A percentile compares a stretch with the other conserved stretches of the same genome.
Conservation (phyloP, 1,140 invertebrate genomes). For the Carposina sasakii region DNA sequence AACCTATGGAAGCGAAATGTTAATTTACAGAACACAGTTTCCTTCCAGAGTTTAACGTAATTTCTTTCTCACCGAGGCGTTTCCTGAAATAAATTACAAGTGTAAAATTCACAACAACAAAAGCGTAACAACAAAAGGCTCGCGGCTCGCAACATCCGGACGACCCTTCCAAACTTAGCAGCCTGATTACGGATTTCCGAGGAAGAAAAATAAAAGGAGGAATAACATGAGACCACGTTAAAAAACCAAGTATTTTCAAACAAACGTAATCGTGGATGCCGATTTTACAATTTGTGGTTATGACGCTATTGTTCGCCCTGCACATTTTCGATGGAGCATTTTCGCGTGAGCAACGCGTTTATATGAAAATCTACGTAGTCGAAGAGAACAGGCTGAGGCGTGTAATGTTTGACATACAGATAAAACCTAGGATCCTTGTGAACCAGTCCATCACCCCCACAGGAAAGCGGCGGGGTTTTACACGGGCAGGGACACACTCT, state of each 20-base stretch:
- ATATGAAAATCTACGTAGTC: conserved; percentile 64
- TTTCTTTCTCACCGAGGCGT: conserved; percentile 68
- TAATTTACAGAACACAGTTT: conserved; percentile 71
- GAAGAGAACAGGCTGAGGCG: conserved; percentile 52
- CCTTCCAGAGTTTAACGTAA: conserved; percentile 67
- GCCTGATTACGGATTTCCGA: conserved; percentile 71
- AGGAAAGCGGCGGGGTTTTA: conserved; percentile 18
- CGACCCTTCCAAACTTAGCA: conserved; percentile 69
- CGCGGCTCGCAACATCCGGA: conserved; percentile 67
- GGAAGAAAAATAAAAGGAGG: conserved; percentile 61
- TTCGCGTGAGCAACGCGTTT: conserved; percentile 47
- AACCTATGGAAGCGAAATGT: conserved; percentile 52
- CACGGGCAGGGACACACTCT: conserved; percentile 23
- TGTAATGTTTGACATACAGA: conserved; percentile 57
- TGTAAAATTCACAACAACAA: conserved; percentile 72
- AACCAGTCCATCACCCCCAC: conserved; percentile 17
- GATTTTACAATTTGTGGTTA: no score
- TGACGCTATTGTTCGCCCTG: no score
- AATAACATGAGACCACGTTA: conserved; percentile 43
- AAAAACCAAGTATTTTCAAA: conserved; percentile 48
- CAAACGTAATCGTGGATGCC: no score
- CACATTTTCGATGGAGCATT: conserved; percentile 35
- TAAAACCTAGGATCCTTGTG: conserved; percentile 52
- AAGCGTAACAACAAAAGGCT: conserved; percentile 70
- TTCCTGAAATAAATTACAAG: conserved; percentile 72